Conservation (phyloP, 2,888 invertebrate species). For the Hypercompe scribonia region DNA sequence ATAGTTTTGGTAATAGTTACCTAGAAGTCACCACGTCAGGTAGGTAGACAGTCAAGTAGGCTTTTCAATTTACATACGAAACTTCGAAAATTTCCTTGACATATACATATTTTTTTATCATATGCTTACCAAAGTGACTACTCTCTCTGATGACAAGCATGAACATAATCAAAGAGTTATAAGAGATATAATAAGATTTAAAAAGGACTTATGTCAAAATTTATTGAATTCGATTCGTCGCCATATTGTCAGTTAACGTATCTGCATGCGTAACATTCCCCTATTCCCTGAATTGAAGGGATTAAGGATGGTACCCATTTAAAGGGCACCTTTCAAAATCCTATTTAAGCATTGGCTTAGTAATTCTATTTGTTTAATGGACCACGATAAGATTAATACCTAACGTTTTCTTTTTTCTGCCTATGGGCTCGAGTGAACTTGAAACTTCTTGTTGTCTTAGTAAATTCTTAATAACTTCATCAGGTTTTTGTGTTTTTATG, state of each 20-base stretch:
- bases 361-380: constrained; percentile 16
- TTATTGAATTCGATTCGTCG: not conserved
- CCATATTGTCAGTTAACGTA: not conserved
- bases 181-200: not conserved
- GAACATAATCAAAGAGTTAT: too few species aligned
- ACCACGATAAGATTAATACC: not conserved
- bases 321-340: not conserved
- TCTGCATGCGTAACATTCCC: not conserved
- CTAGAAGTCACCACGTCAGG: too few species aligned
- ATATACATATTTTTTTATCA: too few species aligned
- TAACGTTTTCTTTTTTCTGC: not conserved
- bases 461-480: too few species aligned
- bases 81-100: too few species aligned
- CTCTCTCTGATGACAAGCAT: too few species aligned
- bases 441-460: too few species aligned
- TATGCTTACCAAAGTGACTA: too few species aligned
- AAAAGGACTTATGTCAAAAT: not conserved
- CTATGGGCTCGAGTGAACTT: not conserved
- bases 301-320: not conserved
- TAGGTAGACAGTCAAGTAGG: too few species aligned
- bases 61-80: too few species aligned
- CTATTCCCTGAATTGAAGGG: not conserved
- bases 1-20: too few species aligned
- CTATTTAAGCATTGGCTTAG: not conserved
- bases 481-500: too few species aligned